phyloP scores from a whole-genome alignment of 1,140 invertebrate species.

The Zaprionus inermis region DNA sequence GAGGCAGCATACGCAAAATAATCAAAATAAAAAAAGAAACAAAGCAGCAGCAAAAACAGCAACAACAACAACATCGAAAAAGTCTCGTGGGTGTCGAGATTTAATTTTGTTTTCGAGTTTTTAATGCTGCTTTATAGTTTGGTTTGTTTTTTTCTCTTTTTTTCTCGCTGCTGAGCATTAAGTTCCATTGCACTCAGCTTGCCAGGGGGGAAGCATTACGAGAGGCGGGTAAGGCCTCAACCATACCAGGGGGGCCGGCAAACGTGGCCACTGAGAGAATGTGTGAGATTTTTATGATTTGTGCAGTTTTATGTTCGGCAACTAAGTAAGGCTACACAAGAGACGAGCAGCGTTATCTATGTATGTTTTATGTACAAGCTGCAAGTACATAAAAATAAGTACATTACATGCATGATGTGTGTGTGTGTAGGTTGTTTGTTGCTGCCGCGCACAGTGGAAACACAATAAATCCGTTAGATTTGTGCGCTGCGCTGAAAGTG shows the following conservation, averaged over 20 bases:
- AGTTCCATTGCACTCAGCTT: slow-evolving; percentile 53
- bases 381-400: slow-evolving; percentile 24
- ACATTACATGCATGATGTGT: not conserved
- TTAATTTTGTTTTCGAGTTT: slow-evolving; percentile 33
- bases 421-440: not conserved
- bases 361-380: slow-evolving; percentile 9
- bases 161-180: slow-evolving; percentile 19
- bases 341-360: not conserved
- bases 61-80: slow-evolving; percentile 15
- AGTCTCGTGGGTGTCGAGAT: slow-evolving; percentile 64
- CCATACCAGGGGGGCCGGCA: not conserved
- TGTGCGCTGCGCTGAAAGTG: not conserved
- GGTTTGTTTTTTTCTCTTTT: slow-evolving; percentile 7
- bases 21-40: slow-evolving; percentile 12
- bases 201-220: not conserved
- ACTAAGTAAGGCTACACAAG: slow-evolving; percentile 28
- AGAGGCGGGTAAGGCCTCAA: not conserved
- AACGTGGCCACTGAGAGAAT: not conserved
- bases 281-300: slow-evolving; percentile 41
- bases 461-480: slow-evolving; percentile 6
- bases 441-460: not conserved
- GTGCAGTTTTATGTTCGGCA: slow-evolving; percentile 41
- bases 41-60: not conserved
- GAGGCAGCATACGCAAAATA: slow-evolving; percentile 21
- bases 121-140: slow-evolving; percentile 47